Conservation (phyloP, 2,888 invertebrate species). For the Venusia cambrica region DNA sequence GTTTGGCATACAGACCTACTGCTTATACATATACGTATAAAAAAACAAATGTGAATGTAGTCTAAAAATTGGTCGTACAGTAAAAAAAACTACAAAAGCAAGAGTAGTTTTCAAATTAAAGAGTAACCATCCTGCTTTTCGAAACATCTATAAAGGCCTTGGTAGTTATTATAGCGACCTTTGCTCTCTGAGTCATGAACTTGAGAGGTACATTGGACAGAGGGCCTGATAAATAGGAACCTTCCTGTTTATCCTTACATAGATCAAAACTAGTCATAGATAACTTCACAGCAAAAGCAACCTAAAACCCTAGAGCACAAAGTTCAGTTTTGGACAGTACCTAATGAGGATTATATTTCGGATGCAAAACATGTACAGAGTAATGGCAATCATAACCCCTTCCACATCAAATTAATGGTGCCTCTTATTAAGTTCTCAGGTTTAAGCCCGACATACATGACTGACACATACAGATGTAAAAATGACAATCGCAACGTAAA, state of each 20-base stretch:
- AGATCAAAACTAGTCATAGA: constrained; percentile 43
- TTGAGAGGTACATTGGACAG: constrained; percentile 49
- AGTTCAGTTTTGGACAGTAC: constrained; percentile 9
- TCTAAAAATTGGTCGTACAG: no score
- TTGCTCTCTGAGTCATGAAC: constrained; percentile 42
- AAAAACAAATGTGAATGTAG: no score
- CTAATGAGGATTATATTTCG: constrained; percentile 43
- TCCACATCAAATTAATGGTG: constrained; percentile 43
- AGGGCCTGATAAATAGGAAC: constrained; percentile 54
- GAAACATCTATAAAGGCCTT: constrained; percentile 2
- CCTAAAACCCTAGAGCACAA: constrained; percentile 21
- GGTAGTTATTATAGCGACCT: constrained; percentile 22
- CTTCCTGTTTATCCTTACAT: constrained; percentile 70
- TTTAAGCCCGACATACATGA: constrained; percentile 9
- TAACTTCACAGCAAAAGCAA: constrained; percentile 30
- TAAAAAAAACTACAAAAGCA: no score
- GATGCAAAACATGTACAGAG: constrained; percentile 61
- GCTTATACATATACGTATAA: no score
- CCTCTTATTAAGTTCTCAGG: constrained; percentile 19
- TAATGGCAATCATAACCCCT: constrained; percentile 56
- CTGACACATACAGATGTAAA: constrained; percentile 1
- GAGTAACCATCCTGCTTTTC: no score
- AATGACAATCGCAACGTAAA: no score
- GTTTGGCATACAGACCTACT: no score
- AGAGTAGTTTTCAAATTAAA: no score